A percentile compares a stretch with the other conserved stretches of the same genome.
These are phyloP conservation scores for Brachyptera risi DNA, from an alignment of 2,888 invertebrate species.

Conservation along the genomic window DNA sequence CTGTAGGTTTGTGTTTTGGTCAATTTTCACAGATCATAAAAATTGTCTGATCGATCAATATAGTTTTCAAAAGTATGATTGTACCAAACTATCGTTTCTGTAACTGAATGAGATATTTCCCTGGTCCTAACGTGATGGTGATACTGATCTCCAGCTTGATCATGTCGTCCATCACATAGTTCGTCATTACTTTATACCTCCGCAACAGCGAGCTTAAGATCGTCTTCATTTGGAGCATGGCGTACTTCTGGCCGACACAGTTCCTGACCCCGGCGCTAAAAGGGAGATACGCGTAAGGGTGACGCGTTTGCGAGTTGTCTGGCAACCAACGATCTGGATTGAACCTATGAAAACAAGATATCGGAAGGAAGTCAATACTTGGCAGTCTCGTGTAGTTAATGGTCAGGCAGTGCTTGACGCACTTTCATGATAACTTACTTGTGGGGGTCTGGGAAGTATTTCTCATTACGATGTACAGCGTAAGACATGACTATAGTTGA, in stretches of 20 bases:
- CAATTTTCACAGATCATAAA: no score
- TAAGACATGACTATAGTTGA: neutral
- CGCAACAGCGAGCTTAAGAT: neutral
- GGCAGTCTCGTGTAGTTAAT: no score
- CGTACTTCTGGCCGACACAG: neutral
- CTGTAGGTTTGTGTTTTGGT: no score
- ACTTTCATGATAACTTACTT: no score
- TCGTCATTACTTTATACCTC: neutral
- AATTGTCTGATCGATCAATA: no score
- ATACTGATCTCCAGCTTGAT: neutral
- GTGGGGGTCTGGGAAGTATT: neutral
- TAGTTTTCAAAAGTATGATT: no score
- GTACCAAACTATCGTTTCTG: neutral
- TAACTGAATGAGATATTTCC: neutral
- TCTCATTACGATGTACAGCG: neutral
- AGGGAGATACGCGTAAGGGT: neutral
- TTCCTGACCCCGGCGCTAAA: neutral
- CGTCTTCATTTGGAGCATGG: constrained; percentile 1
- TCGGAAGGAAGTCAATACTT: no score
- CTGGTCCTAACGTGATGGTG: neutral
- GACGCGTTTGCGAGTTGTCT: neutral
- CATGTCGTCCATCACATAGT: neutral
- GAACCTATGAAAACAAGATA: neutral
- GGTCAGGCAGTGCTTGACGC: no score
- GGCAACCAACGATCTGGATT: neutral